phyloP scores from a whole-genome alignment of 2,888 invertebrate species.

The Drosophila vallismaia region DNA sequence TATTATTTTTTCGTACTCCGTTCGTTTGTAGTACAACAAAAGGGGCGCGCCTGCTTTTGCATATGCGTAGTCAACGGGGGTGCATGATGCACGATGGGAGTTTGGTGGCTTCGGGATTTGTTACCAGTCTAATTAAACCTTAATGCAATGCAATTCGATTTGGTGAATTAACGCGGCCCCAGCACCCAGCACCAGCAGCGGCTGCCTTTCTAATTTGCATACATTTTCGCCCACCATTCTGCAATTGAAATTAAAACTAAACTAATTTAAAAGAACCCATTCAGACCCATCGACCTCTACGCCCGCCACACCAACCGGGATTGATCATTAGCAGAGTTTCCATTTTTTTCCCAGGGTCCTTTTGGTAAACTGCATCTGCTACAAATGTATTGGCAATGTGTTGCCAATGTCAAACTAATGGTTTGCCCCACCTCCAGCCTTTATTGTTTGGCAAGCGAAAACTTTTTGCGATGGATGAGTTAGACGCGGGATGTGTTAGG shows the following conservation, averaged over 20 bases:
- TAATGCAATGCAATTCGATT: constrained; percentile 69
- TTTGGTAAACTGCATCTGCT: constrained; percentile 64
- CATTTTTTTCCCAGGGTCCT: constrained; percentile 13
- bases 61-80: constrained; percentile 7
- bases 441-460: constrained; percentile 63
- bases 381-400: constrained; percentile 77
- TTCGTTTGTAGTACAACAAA: constrained; percentile 36
- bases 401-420: constrained; percentile 78
- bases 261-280: constrained; percentile 56
- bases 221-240: constrained; percentile 33
- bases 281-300: constrained; percentile 7
- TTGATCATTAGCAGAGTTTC: constrained; percentile 30
- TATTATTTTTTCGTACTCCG: background rate
- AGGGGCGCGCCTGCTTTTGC: constrained; percentile 24
- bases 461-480: constrained; percentile 34
- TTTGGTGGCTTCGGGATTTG: constrained; percentile 21
- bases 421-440: constrained; percentile 24
- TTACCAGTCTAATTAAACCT: constrained; percentile 62
- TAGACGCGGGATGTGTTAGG: constrained; percentile 21
- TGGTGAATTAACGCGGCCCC: constrained; percentile 62
- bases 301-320: background rate
- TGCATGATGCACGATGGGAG: background rate
- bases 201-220: constrained; percentile 68
- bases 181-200: constrained; percentile 24
- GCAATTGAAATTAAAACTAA: constrained; percentile 66